Evolutionary conservation across 1,140 invertebrate species (phyloP).

Genomic region (Copidosoma floridanum): DNA sequence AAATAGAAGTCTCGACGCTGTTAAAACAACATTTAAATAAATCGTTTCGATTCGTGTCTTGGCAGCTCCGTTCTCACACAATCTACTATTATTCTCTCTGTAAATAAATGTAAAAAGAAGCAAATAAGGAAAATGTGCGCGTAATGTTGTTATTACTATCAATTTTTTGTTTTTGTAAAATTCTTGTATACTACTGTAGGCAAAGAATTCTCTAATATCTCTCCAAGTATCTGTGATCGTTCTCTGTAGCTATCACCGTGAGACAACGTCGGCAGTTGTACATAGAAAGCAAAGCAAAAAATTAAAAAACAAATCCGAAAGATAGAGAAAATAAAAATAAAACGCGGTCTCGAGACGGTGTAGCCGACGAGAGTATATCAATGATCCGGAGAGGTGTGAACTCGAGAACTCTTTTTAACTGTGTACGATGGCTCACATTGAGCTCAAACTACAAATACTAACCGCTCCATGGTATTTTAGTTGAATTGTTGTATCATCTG

Average conservation of each 20-base stretch:
- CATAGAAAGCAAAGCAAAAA: not conserved
- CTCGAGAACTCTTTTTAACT: conserved; percentile 41
- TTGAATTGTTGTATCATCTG: conserved; percentile 43
- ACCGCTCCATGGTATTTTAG: conserved; percentile 42
- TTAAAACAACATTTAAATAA: not conserved
- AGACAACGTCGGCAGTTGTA: not conserved
- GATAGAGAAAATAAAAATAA: too few relatives aligned
- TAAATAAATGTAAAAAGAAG: conserved; percentile 47
- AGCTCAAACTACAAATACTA: conserved; percentile 42
- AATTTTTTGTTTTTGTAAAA: conserved; percentile 27
- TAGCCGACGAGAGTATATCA: conserved; percentile 7
- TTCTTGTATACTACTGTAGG: conserved; percentile 36
- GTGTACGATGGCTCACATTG: conserved; percentile 50
- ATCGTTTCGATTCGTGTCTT: conserved; percentile 3
- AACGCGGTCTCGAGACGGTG: conserved; percentile 13
- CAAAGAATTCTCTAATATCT: too few relatives aligned
- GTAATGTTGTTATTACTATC: conserved; percentile 38
- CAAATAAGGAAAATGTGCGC: conserved; percentile 26
- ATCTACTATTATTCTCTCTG: conserved; percentile 34
- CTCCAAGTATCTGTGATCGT: too few relatives aligned
- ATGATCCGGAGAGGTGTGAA: conserved; percentile 26
- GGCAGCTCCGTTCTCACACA: conserved; percentile 20
- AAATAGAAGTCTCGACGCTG: conserved; percentile 1
- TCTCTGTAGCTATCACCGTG: conserved; percentile 6
- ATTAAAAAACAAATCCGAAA: not conserved